Percentiles rank a stretch among this genome's conserved stretches.
These are phyloP conservation scores for Jaculus jaculus DNA, from an alignment of 2,113 vertebrate genomes.

Conservation along the genomic window DNA sequence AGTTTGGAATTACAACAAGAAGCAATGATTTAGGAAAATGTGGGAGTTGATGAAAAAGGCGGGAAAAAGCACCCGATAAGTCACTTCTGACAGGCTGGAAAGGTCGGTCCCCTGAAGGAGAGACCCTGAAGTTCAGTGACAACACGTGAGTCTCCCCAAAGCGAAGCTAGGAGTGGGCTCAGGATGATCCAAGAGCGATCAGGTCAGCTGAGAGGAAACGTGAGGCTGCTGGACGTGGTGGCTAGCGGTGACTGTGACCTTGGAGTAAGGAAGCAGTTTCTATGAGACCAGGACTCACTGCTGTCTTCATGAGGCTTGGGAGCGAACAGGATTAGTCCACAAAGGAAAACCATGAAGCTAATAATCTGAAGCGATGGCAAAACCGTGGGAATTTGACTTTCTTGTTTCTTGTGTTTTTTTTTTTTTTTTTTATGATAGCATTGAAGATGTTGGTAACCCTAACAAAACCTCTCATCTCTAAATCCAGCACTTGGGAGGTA, in stretches of 20 bases:
- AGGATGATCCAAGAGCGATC: background rate
- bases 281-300: background rate
- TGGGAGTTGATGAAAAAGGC: background rate
- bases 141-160: background rate
- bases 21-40: background rate
- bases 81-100: background rate
- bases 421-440: background rate
- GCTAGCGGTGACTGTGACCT: background rate
- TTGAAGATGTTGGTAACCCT: background rate
- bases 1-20: constrained; percentile 19
- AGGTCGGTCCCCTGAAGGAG: background rate
- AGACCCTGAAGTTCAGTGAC: background rate
- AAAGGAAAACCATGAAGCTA: too few relatives aligned
- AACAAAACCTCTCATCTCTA: background rate
- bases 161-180: background rate
- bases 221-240: background rate
- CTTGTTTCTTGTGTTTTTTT: background rate
- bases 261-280: background rate
- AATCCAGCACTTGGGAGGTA: too few relatives aligned
- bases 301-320: background rate
- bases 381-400: constrained; percentile 18
- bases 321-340: background rate
- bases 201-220: background rate
- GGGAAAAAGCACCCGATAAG: background rate
- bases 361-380: background rate